These are phyloP conservation scores for Ormyrus rosae DNA, from an alignment of 2,888 invertebrate genomes.

Conservation along the genomic window DNA sequence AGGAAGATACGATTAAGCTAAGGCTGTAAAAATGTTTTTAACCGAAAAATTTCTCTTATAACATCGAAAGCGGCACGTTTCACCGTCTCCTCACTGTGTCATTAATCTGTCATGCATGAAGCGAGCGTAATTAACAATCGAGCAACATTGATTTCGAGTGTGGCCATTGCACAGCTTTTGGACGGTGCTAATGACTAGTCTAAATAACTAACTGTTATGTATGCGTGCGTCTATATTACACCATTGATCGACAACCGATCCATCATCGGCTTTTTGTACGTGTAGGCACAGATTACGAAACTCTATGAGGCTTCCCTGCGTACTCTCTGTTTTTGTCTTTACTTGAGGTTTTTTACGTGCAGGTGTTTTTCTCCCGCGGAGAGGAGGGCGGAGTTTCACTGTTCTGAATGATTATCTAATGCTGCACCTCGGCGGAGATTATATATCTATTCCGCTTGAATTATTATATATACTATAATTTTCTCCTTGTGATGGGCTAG, in stretches of 20 bases:
- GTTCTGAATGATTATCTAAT: too few relatives aligned
- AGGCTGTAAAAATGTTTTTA: too few relatives aligned
- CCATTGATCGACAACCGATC: not conserved
- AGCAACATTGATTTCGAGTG: not conserved
- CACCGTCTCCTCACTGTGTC: too few relatives aligned
- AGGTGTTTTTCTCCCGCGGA: slow-evolving; percentile 4
- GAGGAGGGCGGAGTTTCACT: not conserved
- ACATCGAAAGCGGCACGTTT: too few relatives aligned
- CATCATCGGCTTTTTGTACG: not conserved
- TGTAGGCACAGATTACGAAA: not conserved
- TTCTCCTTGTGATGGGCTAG: slow-evolving; percentile 33
- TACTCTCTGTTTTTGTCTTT: too few relatives aligned
- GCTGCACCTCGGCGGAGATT: too few relatives aligned
- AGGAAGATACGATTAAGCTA: too few relatives aligned
- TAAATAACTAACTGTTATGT: not conserved
- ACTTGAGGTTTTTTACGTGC: slow-evolving; percentile 12
- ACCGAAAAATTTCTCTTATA: too few relatives aligned
- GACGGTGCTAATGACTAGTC: slow-evolving; percentile 14
- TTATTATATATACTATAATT: slow-evolving; percentile 1
- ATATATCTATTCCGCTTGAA: too few relatives aligned
- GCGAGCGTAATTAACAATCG: not conserved
- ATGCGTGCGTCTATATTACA: not conserved
- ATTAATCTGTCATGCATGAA: slow-evolving; percentile 31
- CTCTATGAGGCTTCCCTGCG: too few relatives aligned
- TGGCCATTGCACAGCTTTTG: slow-evolving; percentile 32